Percentiles rank a stretch among this genome's conserved stretches.
Conservation (phyloP, 1,140 invertebrate species). For the Drosophila nannoptera region DNA sequence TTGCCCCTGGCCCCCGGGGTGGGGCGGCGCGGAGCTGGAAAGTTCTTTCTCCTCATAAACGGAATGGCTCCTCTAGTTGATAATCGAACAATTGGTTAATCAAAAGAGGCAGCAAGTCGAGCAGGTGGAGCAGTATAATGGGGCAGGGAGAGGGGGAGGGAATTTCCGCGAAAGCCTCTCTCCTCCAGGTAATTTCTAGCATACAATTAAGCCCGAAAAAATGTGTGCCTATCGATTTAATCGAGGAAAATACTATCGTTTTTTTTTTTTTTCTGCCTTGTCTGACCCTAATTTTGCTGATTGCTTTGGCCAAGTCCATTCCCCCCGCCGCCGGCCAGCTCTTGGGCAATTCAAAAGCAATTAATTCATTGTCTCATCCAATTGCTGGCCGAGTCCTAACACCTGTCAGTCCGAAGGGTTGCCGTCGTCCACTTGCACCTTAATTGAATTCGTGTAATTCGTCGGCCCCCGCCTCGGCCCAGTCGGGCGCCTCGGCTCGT, state of each 20-base stretch:
- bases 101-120: background rate
- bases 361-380: conserved; percentile 61
- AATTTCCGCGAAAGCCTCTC: background rate
- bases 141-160: background rate
- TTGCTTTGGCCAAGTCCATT: conserved; percentile 5
- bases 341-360: conserved; percentile 24
- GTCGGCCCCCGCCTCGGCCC: conserved; percentile 29
- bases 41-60: background rate
- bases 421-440: conserved; percentile 53
- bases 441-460: conserved; percentile 76
- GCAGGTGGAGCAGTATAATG: background rate
- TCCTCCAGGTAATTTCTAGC: background rate
- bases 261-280: background rate
- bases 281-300: conserved; percentile 3
- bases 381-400: conserved; percentile 44
- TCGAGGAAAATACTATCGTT: background rate
- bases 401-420: conserved; percentile 39
- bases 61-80: conserved; percentile 11
- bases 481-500: background rate
- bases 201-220: background rate
- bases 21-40: conserved; percentile 2
- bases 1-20: conserved; percentile 1
- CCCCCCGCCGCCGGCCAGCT: too few species aligned
- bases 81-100: conserved; percentile 3
- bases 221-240: conserved; percentile 8